These are phyloP conservation scores for Naja naja DNA, from an alignment of 2,113 vertebrate genomes.

Conservation along the genomic window DNA sequence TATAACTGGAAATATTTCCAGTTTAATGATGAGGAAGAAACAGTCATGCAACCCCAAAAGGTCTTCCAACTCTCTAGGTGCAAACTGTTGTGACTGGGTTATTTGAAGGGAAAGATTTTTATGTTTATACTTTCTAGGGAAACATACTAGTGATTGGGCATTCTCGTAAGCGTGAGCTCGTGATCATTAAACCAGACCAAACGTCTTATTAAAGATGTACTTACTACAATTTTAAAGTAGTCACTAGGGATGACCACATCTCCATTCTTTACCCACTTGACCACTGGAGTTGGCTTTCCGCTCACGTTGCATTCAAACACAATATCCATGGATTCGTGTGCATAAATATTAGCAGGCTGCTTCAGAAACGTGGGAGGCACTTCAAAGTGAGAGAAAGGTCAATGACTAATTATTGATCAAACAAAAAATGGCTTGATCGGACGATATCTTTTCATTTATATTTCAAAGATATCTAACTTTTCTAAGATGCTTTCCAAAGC, in stretches of 20 bases:
- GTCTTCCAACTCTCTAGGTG: background rate
- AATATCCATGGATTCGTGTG: conserved; percentile 95
- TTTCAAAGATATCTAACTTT: background rate
- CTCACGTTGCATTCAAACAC: conserved; percentile 91
- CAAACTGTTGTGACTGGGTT: background rate
- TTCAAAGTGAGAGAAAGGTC: conserved; percentile 56
- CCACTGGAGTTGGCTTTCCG: conserved; percentile 86
- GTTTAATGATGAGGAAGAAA: background rate
- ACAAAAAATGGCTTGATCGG: background rate
- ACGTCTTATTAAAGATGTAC: conserved; percentile 23
- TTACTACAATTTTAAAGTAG: conserved; percentile 96
- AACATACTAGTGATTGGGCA: background rate
- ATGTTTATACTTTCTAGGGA: background rate
- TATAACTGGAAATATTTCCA: background rate
- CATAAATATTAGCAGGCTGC: conserved; percentile 84
- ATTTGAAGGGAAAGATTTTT: background rate
- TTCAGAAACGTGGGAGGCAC: conserved; percentile 85
- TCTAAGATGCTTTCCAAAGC: background rate
- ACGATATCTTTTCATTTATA: background rate
- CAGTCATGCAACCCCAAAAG: too few relatives aligned
- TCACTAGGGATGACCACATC: conserved; percentile 96
- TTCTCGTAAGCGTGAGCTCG: rapidly evolving
- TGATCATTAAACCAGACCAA: rapidly evolving
- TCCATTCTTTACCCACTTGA: conserved; percentile 98
- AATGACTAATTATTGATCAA: background rate